Base-by-base conservation (phyloP, 1,140 invertebrate species). In the Drosophila santomea region DNA sequence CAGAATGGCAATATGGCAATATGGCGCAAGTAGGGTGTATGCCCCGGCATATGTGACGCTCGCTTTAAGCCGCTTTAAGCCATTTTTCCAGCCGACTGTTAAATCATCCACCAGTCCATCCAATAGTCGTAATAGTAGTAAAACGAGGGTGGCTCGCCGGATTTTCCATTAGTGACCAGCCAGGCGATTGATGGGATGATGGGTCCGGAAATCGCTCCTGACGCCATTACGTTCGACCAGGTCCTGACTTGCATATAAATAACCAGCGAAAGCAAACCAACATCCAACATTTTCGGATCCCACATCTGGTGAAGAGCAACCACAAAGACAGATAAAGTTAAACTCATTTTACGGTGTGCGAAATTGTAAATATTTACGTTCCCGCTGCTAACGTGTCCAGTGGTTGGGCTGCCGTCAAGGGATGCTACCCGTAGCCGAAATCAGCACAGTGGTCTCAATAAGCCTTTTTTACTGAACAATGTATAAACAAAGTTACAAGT, bases 211-310 rank as follows among this genome's bases (percentile, higher is more conserved):
- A 69, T n/a, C 71, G 66, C 82, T 81, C 58, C 72, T 71, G 78
- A 78, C 84, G 84, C 84, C 84, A 89, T 89, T 89, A 77, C 44
- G 44, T 39, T 39, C 17, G 67, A 51, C 67, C 80, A 74, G 74
- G 73, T 80, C 84, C 84, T 89, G 84, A 89, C 84, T 89, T 80
- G 84, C 84, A 89, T 84, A 89, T 89, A 89, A 89, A 89, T 89
- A 89, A 80, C 67, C 76, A 63, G 76, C 63, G 84, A 84, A 56
- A 83, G 71, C 72, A 77, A 81, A 86, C 80, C 67, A 66, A 88
- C 79, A 88, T 20, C 20, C 20, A 20, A 20, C 71, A 78, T 60
- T 68, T 68, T 76, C 55, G 56, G 74, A 41, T 60, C 58, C 67
- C 60, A 69, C 56, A 72, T 88, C 68, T 73, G 76, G 75, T 78